phyloP scores from a whole-genome alignment of 2,113 vertebrate species.

The Dipodomys merriami region DNA sequence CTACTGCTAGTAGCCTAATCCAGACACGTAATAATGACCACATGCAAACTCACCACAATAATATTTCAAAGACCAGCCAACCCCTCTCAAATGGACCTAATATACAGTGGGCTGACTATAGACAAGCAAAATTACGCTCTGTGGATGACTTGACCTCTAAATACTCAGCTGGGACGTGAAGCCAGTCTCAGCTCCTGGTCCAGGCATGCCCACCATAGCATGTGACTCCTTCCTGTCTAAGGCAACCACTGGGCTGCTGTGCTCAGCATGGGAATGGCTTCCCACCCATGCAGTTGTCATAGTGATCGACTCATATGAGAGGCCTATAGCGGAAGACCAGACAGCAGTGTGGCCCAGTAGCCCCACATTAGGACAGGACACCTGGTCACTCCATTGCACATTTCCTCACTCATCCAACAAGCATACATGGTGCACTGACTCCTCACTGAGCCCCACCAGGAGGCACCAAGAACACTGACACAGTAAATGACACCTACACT shows the following conservation, averaged over 20 bases:
- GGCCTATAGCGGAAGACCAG: neutral
- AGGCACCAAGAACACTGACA: neutral
- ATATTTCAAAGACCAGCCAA: neutral
- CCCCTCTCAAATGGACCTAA: neutral
- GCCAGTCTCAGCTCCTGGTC: neutral
- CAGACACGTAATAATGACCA: neutral
- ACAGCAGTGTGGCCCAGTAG: rapidly evolving
- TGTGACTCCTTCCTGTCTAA: neutral
- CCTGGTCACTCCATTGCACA: rapidly evolving
- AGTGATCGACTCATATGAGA: neutral
- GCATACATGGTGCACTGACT: rapidly evolving
- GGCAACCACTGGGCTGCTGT: neutral
- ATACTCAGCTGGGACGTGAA: neutral
- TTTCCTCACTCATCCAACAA: neutral
- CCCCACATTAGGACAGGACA: rapidly evolving
- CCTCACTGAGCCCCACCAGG: neutral
- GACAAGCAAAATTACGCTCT: neutral
- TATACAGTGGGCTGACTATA: too few species aligned
- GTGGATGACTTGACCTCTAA: neutral
- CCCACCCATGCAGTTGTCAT: neutral
- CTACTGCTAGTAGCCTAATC: neutral
- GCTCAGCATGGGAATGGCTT: too few species aligned
- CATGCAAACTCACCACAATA: neutral
- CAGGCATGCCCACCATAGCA: neutral
- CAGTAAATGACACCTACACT: neutral